Conservation (phyloP, 2,888 invertebrate genomes). For the Aphidius colemani region DNA sequence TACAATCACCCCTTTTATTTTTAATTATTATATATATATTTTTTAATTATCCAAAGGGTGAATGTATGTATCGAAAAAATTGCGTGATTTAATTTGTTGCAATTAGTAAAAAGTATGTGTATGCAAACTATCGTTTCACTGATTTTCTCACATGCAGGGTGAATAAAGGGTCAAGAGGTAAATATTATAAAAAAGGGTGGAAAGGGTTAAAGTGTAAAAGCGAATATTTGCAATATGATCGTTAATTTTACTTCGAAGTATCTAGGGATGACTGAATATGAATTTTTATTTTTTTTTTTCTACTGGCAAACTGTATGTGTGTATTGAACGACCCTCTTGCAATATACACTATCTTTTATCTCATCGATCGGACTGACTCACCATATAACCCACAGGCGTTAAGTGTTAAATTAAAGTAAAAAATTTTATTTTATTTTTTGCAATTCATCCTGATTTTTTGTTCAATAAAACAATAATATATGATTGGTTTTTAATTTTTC, state of each 20-base stretch:
- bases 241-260: conserved; percentile 40
- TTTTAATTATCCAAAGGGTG: neutral
- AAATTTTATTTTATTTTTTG: too few species aligned
- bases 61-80: conserved; percentile 37
- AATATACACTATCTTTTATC: too few species aligned
- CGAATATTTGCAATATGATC: conserved; percentile 52
- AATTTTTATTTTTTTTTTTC: neutral
- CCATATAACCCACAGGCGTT: conserved; percentile 11
- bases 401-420: too few species aligned
- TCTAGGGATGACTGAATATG: conserved; percentile 28
- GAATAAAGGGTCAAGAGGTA: too few species aligned
- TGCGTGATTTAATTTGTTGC: conserved; percentile 57
- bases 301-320: conserved; percentile 22
- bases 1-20: too few species aligned
- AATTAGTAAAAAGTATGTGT: conserved; percentile 46
- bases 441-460: too few species aligned
- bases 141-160: neutral
- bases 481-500: too few species aligned
- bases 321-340: too few species aligned
- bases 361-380: conserved; percentile 28
- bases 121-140: conserved; percentile 32
- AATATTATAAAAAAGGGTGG: too few species aligned
- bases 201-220: too few species aligned
- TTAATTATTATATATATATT: too few species aligned
- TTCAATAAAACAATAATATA: too few species aligned